Percentiles rank a stretch among this genome's conserved stretches.
Evolutionary conservation across 2,888 invertebrate species (phyloP).

Genomic region (Atethmia centrago): DNA sequence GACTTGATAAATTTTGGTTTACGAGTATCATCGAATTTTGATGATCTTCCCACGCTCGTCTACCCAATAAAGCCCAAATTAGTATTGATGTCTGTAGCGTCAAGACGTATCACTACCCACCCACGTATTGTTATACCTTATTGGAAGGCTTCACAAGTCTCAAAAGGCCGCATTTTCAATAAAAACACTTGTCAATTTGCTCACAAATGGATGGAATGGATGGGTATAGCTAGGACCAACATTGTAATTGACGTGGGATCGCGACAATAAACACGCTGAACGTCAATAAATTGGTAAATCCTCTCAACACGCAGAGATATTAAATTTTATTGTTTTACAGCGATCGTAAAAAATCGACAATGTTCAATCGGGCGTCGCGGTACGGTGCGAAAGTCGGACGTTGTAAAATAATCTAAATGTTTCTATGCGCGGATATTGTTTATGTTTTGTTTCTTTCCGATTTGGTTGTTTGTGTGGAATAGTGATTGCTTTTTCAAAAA

Average conservation of each 20-base stretch:
- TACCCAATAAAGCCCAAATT: slow-evolving; percentile 16
- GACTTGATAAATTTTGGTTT: slow-evolving; percentile 31
- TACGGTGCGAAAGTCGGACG: slow-evolving; percentile 47
- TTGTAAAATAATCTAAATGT: slow-evolving; percentile 54
- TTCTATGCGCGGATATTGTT: slow-evolving; percentile 42
- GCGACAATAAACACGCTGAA: slow-evolving; percentile 71
- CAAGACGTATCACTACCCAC: slow-evolving; percentile 25
- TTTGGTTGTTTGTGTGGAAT: not conserved
- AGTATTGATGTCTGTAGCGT: slow-evolving; percentile 13
- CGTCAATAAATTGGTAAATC: slow-evolving; percentile 72
- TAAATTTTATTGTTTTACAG: slow-evolving; percentile 77
- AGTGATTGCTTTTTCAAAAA: slow-evolving; percentile 14
- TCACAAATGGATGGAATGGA: slow-evolving; percentile 1
- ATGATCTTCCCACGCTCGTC: slow-evolving; percentile 31
- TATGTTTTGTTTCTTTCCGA: slow-evolving; percentile 43
- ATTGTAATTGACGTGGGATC: slow-evolving; percentile 67
- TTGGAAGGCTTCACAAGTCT: not conserved
- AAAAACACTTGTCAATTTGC: slow-evolving; percentile 26
- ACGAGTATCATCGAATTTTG: slow-evolving; percentile 40
- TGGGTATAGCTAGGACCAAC: slow-evolving; percentile 24
- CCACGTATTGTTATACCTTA: slow-evolving; percentile 11
- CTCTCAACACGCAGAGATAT: slow-evolving; percentile 69
- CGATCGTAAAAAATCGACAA: slow-evolving; percentile 74
- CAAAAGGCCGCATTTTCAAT: slow-evolving; percentile 25
- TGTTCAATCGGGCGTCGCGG: slow-evolving; percentile 62